These are phyloP conservation scores for Macrosiphum euphorbiae DNA, from an alignment of 2,888 invertebrate species.

Conservation along the genomic window DNA sequence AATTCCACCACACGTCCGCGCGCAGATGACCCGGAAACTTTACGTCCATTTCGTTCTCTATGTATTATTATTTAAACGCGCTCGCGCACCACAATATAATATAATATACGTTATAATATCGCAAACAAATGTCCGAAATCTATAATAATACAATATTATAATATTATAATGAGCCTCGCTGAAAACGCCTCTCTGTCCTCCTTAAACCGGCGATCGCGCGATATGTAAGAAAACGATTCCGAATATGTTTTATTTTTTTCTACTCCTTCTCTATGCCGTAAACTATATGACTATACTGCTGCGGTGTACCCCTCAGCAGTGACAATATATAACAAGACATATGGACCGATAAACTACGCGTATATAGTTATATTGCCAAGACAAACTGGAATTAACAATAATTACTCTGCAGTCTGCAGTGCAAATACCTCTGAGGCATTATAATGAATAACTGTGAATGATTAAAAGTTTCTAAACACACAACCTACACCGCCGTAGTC, in stretches of 20 bases:
- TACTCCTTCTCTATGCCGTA: neutral
- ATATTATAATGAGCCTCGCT: neutral
- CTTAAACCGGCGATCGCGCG: neutral
- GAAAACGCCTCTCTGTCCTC: neutral
- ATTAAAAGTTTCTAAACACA: neutral
- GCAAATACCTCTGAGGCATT: neutral
- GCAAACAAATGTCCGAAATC: slow-evolving; percentile 18
- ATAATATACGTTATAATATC: slow-evolving; percentile 3
- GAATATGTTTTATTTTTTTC: neutral
- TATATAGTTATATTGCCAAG: neutral
- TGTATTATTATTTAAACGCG: neutral
- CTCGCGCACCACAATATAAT: too few species aligned
- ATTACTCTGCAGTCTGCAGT: neutral
- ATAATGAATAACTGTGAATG: neutral
- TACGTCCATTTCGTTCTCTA: slow-evolving; percentile 17
- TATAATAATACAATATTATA: neutral
- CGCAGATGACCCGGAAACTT: slow-evolving; percentile 34
- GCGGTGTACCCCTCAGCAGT: neutral
- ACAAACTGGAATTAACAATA: slow-evolving; percentile 3
- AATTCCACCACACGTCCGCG: slow-evolving; percentile 24
- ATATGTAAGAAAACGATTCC: neutral
- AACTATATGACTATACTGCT: neutral
- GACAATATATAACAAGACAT: neutral
- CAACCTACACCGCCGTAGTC: neutral
- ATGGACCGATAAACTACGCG: neutral